Evolutionary conservation across 2,113 vertebrate species (phyloP), one percentile per base, ranked within the genome.

Genomic region (Rhea pennata): DNA sequence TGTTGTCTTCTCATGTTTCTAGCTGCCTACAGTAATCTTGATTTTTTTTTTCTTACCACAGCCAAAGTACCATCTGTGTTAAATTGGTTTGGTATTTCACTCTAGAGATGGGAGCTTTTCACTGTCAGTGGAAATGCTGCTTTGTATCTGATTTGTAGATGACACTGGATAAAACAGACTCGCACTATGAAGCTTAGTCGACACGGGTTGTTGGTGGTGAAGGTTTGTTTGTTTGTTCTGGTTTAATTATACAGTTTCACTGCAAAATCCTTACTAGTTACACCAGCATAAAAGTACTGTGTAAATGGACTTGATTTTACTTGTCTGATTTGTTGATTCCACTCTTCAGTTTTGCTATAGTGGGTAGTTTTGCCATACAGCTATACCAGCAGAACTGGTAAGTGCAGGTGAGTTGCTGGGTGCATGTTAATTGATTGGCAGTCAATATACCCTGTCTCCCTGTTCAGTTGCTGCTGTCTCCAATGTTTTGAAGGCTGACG

Each of bases 181-280:
- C 61, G 6, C 4, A 0, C 51, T 74, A 40, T 23, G 42, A 58
- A 39, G 65, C 51, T 58, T 81, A 84, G 48, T 65, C 70, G 48
- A 61, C 2, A 0, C 29, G 53, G 65, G 42, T 26, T 12, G 4
- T 2, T 4, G 27, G 31, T 42, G n/a, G 12, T 62, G 82, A 53
- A 85, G 87, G 48, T 91, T 59, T 8, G 59, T 80, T 75, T n/a
- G 65, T 71, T 89, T 78, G 48, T 84, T 91, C 76, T 36, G 5
- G 70, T 92, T 90, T n/a, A 42, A 64, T 88, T 81, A 51, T 3
- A 20, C 56, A 50, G 64, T 83, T 77, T 77, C 67, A 2, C 83
- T 84, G 77, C 81, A 93, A 61, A 72, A 79, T 87, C 62, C 24
- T 31, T 91, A 53, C 93, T 77, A 89, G 81, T 95, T 87, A 66